Evolutionary conservation across 2,113 vertebrate species (phyloP).

Genomic region (Calyptommatus sinebrachiatus): DNA sequence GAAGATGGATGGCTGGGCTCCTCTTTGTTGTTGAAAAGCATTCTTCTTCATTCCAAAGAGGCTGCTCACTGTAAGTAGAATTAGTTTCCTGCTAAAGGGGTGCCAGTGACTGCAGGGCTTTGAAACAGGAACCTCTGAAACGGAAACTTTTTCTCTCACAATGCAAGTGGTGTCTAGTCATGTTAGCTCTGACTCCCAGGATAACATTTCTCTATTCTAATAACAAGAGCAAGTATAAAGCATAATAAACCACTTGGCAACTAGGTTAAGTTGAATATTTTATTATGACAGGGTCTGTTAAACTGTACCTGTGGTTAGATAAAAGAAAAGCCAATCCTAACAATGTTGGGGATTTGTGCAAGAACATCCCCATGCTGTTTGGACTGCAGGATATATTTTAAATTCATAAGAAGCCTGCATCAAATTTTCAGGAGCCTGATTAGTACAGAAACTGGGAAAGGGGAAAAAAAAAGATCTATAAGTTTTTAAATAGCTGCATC

Average conservation of each 20-base stretch:
- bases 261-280: conserved; percentile 58
- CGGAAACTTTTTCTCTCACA: conserved; percentile 36
- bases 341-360: conserved; percentile 37
- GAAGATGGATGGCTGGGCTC: conserved; percentile 30
- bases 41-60: conserved; percentile 45
- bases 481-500: neutral
- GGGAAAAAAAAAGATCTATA: neutral
- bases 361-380: conserved; percentile 23
- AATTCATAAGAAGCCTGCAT: neutral
- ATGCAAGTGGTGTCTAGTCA: conserved; percentile 23
- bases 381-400: neutral
- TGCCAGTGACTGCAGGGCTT: conserved; percentile 37
- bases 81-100: conserved; percentile 32
- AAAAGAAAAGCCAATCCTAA: conserved; percentile 43
- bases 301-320: conserved; percentile 35
- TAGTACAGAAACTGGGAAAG: neutral
- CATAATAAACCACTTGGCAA: conserved; percentile 47
- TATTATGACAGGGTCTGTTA: conserved; percentile 47
- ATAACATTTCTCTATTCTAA: conserved; percentile 52
- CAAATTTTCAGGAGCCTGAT: neutral
- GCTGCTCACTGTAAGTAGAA: conserved; percentile 34
- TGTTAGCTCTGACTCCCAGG: conserved; percentile 42
- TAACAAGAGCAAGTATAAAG: conserved; percentile 34
- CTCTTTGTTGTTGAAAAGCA: conserved; percentile 30
- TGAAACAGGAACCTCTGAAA: conserved; percentile 26